Conservation (phyloP, 2,888 invertebrate species). For the Maniola hyperantus region DNA sequence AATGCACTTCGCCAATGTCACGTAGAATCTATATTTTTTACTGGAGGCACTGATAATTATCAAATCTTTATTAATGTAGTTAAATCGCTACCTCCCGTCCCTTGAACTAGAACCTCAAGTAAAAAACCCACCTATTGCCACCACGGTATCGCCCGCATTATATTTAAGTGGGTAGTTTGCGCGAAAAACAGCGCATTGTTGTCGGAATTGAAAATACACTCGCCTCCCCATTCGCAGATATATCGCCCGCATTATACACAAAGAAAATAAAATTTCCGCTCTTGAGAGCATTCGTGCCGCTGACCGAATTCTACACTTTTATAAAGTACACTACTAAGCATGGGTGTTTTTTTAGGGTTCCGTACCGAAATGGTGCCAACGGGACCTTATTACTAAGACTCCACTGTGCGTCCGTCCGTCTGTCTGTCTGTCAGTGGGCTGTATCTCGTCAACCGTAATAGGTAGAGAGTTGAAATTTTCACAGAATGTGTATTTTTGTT, state of each 20-base stretch:
- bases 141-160: conserved; percentile 72
- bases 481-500: too few species aligned
- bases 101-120: conserved; percentile 48
- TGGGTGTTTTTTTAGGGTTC: too few species aligned
- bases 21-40: too few species aligned
- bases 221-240: conserved; percentile 47
- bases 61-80: too few species aligned
- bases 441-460: too few species aligned
- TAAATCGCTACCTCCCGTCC: conserved; percentile 31
- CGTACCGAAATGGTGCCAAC: too few species aligned
- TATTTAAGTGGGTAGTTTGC: conserved; percentile 79
- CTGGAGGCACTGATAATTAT: too few species aligned
- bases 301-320: conserved; percentile 30
- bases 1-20: too few species aligned
- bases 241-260: conserved; percentile 34
- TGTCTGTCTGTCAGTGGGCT: too few species aligned
- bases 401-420: too few species aligned
- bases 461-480: too few species aligned
- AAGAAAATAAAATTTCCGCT: conserved; percentile 37
- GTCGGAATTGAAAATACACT: conserved; percentile 79
- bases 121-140: conserved; percentile 60
- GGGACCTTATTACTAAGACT: too few species aligned
- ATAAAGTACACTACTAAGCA: background rate
- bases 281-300: conserved; percentile 24
- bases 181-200: conserved; percentile 77